phyloP scores from a whole-genome alignment of 1,140 invertebrate species.

The Cyclina sinensis region DNA sequence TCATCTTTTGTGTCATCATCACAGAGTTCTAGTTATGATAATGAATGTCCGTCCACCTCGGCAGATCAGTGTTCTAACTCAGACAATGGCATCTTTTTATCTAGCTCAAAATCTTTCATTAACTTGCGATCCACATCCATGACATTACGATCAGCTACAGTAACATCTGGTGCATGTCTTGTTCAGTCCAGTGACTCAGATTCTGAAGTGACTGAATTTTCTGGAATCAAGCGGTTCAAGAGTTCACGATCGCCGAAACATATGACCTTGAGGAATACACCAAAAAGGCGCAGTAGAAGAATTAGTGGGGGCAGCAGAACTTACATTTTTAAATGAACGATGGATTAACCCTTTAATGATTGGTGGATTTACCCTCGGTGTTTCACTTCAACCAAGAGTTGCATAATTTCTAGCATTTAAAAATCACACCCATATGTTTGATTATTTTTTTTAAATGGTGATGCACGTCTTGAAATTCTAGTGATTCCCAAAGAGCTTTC shows the following conservation, averaged over 20 bases:
- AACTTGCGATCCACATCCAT: conserved; percentile 66
- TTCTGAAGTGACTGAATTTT: conserved; percentile 25
- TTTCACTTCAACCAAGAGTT: neutral
- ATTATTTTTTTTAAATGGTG: neutral
- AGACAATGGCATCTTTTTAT: conserved; percentile 31
- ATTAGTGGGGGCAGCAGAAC: conserved; percentile 57
- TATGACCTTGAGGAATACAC: conserved; percentile 73
- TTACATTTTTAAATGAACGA: conserved; percentile 47
- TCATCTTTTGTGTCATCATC: conserved; percentile 69
- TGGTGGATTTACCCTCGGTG: neutral
- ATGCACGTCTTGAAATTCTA: neutral
- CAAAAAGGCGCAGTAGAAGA: conserved; percentile 69
- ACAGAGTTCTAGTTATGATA: conserved; percentile 21
- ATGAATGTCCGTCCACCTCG: conserved; percentile 49
- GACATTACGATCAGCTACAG: conserved; percentile 59
- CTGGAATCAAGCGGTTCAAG: conserved; percentile 57
- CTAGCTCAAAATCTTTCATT: conserved; percentile 55
- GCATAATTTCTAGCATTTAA: neutral
- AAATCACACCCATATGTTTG: neutral
- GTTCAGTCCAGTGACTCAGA: conserved; percentile 68
- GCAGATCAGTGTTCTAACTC: conserved; percentile 32
- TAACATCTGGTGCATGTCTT: conserved; percentile 53
- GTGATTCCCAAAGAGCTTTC: neutral
- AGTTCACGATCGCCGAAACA: conserved; percentile 68
- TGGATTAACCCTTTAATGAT: neutral